Evolutionary conservation across 1,140 invertebrate genomes (phyloP), one percentile per base, ranked within the genome.

Genomic region (Halyomorpha halys): DNA sequence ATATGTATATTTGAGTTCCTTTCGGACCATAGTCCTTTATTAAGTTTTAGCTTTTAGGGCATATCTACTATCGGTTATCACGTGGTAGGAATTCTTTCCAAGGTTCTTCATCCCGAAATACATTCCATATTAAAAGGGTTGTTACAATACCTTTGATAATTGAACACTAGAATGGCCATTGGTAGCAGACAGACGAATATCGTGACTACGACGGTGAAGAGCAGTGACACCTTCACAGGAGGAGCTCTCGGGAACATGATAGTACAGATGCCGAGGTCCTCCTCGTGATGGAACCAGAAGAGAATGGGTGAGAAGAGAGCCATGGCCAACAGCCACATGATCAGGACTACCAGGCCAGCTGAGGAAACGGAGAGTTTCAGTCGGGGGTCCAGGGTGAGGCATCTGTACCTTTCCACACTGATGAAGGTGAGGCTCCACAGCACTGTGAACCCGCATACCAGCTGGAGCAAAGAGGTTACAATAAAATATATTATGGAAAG

Each of bases 381-480:
- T 0, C 70, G 51, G 2, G 73, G 74, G 18, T 78, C 80, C 65
- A 82, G 72, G 3, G 78, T 79, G 54, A 83, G 76, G 69, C 81
- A 83, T 30, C 77, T 73, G 66, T 82, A 76, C 39, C 81, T 73
- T 70, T 82, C 81, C 71, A 81, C 79, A 53, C 79, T 80, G 71
- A 83, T 82, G 19, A 81, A 71, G 4, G 80, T 80, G 39, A 83
- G 69, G 3, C 81, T 82, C 81, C 81, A 83, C 11, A 83, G 74
- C 5, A 83, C 73, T 13, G 82, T 79, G 59, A 82, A 80, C 13
- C 80, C 81, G 65, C 81, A 81, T 0, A 82, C 80, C 62, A 82
- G 80, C 81, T 83, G 75, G 14, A 76, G 77, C 21, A 19, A 14
- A 47, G 16, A 51, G 60, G 30, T n/a, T n/a, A n/a, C n/a, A n/a